Percentiles rank a stretch among this genome's conserved stretches.
Conservation (phyloP, 2,113 vertebrate genomes). For the Pogona vitticeps region DNA sequence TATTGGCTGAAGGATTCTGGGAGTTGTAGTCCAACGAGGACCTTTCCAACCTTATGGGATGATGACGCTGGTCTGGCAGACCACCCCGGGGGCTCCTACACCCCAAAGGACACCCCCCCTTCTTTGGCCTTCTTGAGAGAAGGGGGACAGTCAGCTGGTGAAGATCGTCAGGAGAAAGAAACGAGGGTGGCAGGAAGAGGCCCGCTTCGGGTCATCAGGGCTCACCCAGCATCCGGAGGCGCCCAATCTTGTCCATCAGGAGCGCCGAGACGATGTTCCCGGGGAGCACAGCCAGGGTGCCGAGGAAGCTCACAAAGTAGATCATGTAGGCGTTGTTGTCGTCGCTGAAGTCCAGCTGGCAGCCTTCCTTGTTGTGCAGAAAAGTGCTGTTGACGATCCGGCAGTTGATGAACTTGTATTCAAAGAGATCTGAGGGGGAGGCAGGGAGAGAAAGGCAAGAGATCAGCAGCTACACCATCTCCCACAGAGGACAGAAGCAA, state of each 20-base stretch:
- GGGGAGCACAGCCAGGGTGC: constrained; percentile 92
- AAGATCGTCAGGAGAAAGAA: too few relatives aligned
- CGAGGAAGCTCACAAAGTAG: constrained; percentile 97
- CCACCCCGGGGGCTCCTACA: too few relatives aligned
- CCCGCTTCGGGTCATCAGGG: too few relatives aligned
- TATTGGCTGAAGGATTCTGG: too few relatives aligned
- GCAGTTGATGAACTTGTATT: constrained; percentile 93
- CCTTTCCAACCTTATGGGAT: too few relatives aligned
- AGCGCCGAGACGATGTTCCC: constrained; percentile 96
- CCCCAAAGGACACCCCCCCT: too few relatives aligned
- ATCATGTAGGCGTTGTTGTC: constrained; percentile 98
- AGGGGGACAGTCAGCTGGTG: too few relatives aligned
- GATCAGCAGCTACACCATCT: too few relatives aligned
- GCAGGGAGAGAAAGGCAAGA: neutral
- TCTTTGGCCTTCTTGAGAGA: too few relatives aligned
- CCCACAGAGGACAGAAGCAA: neutral
- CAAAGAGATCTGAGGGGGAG: constrained; percentile 86
- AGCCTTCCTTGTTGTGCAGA: constrained; percentile 96
- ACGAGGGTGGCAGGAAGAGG: too few relatives aligned
- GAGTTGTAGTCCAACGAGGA: too few relatives aligned
- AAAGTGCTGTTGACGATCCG: constrained; percentile 93
- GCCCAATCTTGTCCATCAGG: constrained; percentile 98
- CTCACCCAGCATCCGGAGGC: constrained; percentile 94
- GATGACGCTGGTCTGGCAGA: too few relatives aligned
- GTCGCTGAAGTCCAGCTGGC: constrained; percentile 91